Evolutionary conservation across 2,113 vertebrate species (phyloP).

Genomic region (Poicephalus gulielmi): DNA sequence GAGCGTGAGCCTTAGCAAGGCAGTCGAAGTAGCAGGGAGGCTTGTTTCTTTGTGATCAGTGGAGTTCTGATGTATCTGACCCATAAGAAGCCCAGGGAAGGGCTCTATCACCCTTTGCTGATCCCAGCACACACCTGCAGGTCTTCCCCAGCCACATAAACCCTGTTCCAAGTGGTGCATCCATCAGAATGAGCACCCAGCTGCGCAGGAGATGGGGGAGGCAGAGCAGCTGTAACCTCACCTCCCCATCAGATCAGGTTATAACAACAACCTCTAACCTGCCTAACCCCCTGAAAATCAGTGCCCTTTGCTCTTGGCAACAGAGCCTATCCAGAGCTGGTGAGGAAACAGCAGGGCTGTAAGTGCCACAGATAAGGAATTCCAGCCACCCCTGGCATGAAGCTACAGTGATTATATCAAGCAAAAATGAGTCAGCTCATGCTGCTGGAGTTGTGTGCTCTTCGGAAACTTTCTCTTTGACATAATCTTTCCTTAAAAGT

Average conservation of each 20-base stretch:
- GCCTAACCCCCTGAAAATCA: not conserved
- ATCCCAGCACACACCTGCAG: not conserved
- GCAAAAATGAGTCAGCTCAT: not conserved
- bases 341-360: not conserved
- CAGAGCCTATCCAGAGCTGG: not conserved
- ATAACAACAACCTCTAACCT: not conserved
- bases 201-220: not conserved
- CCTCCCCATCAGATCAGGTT: not conserved
- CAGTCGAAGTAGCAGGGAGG: not conserved
- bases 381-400: not conserved
- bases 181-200: not conserved
- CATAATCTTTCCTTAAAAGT: slow-evolving; percentile 29
- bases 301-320: not conserved
- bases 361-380: not conserved
- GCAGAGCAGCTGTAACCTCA: not conserved
- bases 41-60: not conserved
- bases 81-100: not conserved
- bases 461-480: slow-evolving; percentile 23
- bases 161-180: fast-evolving
- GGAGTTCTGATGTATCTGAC: not conserved
- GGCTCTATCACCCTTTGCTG: not conserved
- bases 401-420: not conserved
- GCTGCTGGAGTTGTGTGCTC: not conserved
- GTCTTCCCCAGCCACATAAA: not conserved
- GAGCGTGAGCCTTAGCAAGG: not conserved